These are phyloP conservation scores for Thymelicus acteon DNA, from an alignment of 2,888 invertebrate genomes.

Conservation along the genomic window DNA sequence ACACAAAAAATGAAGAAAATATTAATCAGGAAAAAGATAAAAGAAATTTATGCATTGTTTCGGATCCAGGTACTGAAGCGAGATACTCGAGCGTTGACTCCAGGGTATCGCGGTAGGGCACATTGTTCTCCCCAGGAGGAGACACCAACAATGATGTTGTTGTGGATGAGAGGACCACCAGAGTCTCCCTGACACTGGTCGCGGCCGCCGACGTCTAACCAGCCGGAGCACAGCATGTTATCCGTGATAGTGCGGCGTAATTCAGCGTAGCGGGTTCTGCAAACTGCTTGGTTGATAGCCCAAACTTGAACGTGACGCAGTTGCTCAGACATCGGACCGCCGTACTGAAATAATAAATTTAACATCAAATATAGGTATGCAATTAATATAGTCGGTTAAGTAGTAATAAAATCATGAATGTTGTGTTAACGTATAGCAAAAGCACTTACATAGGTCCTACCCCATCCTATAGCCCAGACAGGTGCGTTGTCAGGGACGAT, in stretches of 20 bases:
- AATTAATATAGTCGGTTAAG: no score
- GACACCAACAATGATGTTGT: conserved; percentile 54
- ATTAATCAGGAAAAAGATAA: not conserved
- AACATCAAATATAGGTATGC: not conserved
- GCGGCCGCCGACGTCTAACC: conserved; percentile 55
- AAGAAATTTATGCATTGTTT: conserved; percentile 50
- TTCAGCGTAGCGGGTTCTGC: conserved; percentile 49
- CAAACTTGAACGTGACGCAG: conserved; percentile 57
- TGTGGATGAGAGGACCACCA: conserved; percentile 61
- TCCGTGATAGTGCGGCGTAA: conserved; percentile 48
- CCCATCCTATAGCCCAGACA: conserved; percentile 73
- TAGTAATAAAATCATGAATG: no score
- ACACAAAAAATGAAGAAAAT: not conserved
- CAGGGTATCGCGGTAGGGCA: conserved; percentile 51
- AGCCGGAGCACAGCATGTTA: conserved; percentile 63
- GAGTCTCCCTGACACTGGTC: conserved; percentile 60
- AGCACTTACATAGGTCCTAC: conserved; percentile 44
- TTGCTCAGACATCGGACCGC: conserved; percentile 52
- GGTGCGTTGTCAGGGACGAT: conserved; percentile 55
- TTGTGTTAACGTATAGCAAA: no score
- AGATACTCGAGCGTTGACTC: conserved; percentile 56
- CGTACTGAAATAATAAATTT: conserved; percentile 45
- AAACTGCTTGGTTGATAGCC: conserved; percentile 52
- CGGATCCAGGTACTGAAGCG: conserved; percentile 55
- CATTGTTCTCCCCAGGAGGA: conserved; percentile 56